A percentile compares a stretch with the other conserved stretches of the same genome.
Evolutionary conservation across 2,797 vertebrate genomes (phyloP).

Genomic region (Chaetophractus vellerosus): DNA sequence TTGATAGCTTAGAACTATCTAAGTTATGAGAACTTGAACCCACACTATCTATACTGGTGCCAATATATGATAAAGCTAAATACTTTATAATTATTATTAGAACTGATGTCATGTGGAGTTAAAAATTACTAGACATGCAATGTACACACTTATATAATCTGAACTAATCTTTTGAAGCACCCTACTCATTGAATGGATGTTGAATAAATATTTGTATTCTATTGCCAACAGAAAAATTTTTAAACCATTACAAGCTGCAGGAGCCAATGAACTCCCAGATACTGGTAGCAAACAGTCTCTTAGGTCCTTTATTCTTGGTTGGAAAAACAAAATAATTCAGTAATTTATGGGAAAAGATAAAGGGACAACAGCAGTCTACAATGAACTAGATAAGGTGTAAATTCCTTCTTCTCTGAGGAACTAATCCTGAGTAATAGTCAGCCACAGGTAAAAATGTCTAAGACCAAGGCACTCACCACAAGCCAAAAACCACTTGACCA

Average conservation of each 20-base stretch:
- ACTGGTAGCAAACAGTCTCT: not conserved
- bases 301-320: not conserved
- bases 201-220: not conserved
- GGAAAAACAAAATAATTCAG: not conserved
- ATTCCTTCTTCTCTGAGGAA: not conserved
- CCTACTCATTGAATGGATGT: not conserved
- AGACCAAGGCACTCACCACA: not conserved
- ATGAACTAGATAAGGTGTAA: not conserved
- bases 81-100: slow-evolving; percentile 3
- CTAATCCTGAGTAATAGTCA: not conserved
- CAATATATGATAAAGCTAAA: slow-evolving; percentile 11
- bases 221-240: not conserved
- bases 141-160: not conserved
- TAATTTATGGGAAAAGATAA: not conserved
- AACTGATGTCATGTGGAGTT: not conserved
- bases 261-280: not conserved
- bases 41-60: not conserved
- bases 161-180: not conserved
- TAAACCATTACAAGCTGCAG: not conserved
- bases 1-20: not conserved
- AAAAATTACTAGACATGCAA: not conserved
- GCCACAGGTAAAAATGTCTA: not conserved
- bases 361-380: not conserved
- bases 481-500: slow-evolving; percentile 17
- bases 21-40: slow-evolving; percentile 33